Percentiles rank a stretch among this genome's conserved stretches.
These are phyloP conservation scores for Thymelicus acteon DNA, from an alignment of 2,888 invertebrate genomes.

Conservation along the genomic window DNA sequence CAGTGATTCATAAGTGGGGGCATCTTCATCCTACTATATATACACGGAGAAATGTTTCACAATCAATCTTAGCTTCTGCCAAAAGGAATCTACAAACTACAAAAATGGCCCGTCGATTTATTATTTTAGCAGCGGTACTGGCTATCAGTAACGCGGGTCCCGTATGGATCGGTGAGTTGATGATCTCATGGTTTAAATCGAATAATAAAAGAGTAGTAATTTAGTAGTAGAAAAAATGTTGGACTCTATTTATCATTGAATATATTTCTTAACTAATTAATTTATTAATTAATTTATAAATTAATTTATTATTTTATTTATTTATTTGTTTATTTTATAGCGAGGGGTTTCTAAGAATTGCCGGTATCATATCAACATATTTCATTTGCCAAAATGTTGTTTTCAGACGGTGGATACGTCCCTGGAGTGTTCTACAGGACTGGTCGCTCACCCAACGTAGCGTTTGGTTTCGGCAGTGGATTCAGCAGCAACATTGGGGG, in stretches of 20 bases:
- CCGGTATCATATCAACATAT: too few species aligned
- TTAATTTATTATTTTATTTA: too few species aligned
- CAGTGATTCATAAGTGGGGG: conserved; percentile 65
- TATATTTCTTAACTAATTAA: too few species aligned
- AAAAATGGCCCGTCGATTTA: conserved; percentile 67
- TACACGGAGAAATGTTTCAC: conserved; percentile 70
- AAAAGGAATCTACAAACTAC: conserved; percentile 61
- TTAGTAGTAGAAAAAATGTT: too few species aligned
- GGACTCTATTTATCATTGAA: too few species aligned
- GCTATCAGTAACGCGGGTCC: conserved; percentile 63
- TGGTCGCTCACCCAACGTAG: conserved; percentile 65
- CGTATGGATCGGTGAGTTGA: conserved; percentile 60
- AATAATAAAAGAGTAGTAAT: neutral
- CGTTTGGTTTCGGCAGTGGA: conserved; percentile 74
- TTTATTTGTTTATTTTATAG: too few species aligned
- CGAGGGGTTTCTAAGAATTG: too few species aligned
- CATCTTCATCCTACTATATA: conserved; percentile 70
- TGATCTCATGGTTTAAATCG: conserved; percentile 1
- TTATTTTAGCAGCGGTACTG: conserved; percentile 58
- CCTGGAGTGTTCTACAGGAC: conserved; percentile 57
- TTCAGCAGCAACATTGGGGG: conserved; percentile 76
- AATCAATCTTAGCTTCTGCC: conserved; percentile 62
- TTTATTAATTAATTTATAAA: too few species aligned
- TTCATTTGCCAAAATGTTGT: conserved; percentile 14
- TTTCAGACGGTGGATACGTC: conserved; percentile 46